These are phyloP conservation scores for Phrynosoma blainvillii DNA, from an alignment of 2,113 vertebrate species.

Conservation along the genomic window DNA sequence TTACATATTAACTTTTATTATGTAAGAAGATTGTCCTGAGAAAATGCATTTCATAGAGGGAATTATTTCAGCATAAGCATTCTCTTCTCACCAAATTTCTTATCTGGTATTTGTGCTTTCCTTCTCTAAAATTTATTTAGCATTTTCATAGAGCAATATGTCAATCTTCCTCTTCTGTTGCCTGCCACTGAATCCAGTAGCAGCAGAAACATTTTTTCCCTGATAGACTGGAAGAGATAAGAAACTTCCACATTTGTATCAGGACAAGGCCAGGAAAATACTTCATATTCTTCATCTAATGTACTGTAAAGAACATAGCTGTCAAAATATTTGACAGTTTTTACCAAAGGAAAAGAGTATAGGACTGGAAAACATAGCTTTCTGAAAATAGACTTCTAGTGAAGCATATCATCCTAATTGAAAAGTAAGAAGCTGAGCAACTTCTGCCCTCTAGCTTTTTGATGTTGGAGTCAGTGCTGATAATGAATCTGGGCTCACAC, in stretches of 20 bases:
- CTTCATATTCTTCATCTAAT: conserved; percentile 35
- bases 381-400: conserved; percentile 58
- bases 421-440: conserved; percentile 40
- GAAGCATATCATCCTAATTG: conserved; percentile 38
- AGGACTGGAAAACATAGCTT: conserved; percentile 41
- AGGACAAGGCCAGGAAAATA: conserved; percentile 48
- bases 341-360: conserved; percentile 48
- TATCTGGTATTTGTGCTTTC: not conserved
- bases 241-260: conserved; percentile 28
- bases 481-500: conserved; percentile 11
- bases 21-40: not conserved
- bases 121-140: conserved; percentile 3
- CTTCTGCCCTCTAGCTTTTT: conserved; percentile 16
- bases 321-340: conserved; percentile 58
- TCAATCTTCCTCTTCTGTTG: not conserved
- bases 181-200: not conserved
- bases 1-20: not conserved
- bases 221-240: conserved; percentile 17
- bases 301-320: conserved; percentile 41
- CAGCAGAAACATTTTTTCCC: conserved; percentile 6
- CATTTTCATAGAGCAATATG: not conserved
- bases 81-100: not conserved
- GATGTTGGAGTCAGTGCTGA: not conserved
- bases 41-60: not conserved
- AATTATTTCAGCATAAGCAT: not conserved